phyloP scores from a whole-genome alignment of 1,140 invertebrate genomes.

The Sesamia nonagrioides region DNA sequence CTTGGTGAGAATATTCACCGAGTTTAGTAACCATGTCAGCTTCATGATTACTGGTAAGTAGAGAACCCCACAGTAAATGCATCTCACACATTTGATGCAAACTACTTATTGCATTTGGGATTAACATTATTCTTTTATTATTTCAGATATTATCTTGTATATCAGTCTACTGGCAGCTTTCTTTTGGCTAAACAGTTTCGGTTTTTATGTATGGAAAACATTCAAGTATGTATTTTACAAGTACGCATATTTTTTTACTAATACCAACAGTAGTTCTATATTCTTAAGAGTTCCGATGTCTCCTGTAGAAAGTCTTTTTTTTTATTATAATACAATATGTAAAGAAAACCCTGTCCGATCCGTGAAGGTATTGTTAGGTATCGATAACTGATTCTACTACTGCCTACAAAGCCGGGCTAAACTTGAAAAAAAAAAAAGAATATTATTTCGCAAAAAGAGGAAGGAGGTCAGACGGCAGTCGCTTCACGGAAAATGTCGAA shows the following conservation, averaged over 20 bases:
- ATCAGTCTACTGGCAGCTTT: constrained; percentile 92
- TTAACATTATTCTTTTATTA: constrained; percentile 53
- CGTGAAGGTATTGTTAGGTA: no score
- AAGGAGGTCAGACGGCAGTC: no score
- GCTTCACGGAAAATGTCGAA: no score
- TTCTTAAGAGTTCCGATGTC: no score
- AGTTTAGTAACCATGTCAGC: constrained; percentile 93
- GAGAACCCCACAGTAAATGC: neutral
- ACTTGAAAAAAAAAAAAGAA: no score
- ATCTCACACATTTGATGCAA: neutral
- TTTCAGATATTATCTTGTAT: constrained; percentile 92
- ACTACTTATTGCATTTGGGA: neutral
- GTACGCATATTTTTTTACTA: constrained; percentile 7
- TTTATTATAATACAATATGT: no score
- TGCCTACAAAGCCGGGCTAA: no score
- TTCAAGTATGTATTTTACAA: constrained; percentile 88
- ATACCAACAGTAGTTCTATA: neutral
- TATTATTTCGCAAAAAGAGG: no score
- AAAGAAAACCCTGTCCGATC: no score
- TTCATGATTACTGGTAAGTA: constrained; percentile 91
- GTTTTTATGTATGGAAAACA: constrained; percentile 95
- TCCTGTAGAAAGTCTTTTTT: no score
- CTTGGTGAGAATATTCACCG: constrained; percentile 93
- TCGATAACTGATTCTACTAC: no score
- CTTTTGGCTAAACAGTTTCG: constrained; percentile 94